These are phyloP conservation scores for Hippocampus kuda DNA, from an alignment of 2,797 vertebrate species.

Conservation along the genomic window DNA sequence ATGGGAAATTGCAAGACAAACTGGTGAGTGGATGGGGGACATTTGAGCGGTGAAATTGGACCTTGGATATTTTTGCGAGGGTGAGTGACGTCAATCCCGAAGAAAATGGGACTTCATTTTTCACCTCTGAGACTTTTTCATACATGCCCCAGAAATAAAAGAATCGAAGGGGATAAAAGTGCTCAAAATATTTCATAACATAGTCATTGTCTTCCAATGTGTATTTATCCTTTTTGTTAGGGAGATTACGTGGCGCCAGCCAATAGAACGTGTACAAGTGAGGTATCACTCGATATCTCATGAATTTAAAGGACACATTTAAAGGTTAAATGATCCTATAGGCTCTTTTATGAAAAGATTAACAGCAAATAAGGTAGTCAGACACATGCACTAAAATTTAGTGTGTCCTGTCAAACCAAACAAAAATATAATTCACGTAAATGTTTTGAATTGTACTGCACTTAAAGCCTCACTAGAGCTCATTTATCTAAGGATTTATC, in stretches of 20 bases:
- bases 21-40: constrained; percentile 10
- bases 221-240: constrained; percentile 29
- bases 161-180: background rate
- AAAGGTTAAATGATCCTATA: too few species aligned
- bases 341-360: background rate
- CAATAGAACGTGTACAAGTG: background rate
- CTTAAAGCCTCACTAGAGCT: background rate
- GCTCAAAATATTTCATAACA: constrained; percentile 11
- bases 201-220: constrained; percentile 27
- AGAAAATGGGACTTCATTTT: background rate
- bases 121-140: constrained; percentile 18
- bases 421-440: background rate
- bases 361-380: background rate
- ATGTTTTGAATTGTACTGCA: background rate
- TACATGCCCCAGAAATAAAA: background rate
- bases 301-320: too few species aligned
- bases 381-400: background rate
- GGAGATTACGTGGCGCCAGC: constrained; percentile 2
- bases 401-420: background rate
- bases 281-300: background rate
- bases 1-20: constrained; percentile 16
- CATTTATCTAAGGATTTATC: background rate
- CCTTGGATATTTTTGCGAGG: constrained; percentile 35
- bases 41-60: constrained; percentile 28
- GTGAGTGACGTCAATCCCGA: background rate